Evolutionary conservation across 2,113 vertebrate genomes (phyloP).

Genomic region (Prunella himalayana): DNA sequence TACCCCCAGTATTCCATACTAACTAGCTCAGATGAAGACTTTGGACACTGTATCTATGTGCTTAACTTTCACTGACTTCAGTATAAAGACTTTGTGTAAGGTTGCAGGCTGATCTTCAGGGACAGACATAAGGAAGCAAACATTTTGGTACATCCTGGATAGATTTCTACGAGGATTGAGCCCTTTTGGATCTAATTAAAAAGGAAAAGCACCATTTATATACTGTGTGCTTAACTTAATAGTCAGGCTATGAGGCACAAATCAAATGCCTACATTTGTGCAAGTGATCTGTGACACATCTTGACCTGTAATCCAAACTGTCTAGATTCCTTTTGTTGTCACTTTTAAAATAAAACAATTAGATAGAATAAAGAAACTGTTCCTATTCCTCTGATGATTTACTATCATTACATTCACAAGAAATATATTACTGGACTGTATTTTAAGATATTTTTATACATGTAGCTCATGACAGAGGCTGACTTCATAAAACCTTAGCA

Average conservation of each 20-base stretch:
- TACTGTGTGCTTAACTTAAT: not conserved
- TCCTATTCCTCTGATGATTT: not conserved
- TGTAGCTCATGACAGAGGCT: not conserved
- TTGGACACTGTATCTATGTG: accelerated
- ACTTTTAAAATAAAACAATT: not conserved
- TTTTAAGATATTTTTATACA: not conserved
- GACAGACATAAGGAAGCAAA: not conserved
- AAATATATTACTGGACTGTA: not conserved
- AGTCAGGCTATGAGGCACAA: not conserved
- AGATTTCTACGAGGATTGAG: not conserved
- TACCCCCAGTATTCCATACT: not conserved
- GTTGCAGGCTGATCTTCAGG: not conserved
- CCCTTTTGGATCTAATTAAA: not conserved
- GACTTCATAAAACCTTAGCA: not conserved
- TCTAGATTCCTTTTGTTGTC: not conserved
- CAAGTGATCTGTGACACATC: not conserved
- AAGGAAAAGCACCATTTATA: not conserved
- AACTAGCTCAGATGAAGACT: not conserved
- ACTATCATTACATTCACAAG: not conserved
- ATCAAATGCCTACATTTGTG: not conserved
- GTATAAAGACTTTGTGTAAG: not conserved
- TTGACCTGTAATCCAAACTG: not conserved
- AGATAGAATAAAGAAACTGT: not conserved
- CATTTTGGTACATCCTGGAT: not conserved
- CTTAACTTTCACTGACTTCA: not conserved